A percentile compares a stretch with the other conserved stretches of the same genome.
Evolutionary conservation across 1,140 invertebrate genomes (phyloP).

Genomic region (Phenacoccus solenopsis): DNA sequence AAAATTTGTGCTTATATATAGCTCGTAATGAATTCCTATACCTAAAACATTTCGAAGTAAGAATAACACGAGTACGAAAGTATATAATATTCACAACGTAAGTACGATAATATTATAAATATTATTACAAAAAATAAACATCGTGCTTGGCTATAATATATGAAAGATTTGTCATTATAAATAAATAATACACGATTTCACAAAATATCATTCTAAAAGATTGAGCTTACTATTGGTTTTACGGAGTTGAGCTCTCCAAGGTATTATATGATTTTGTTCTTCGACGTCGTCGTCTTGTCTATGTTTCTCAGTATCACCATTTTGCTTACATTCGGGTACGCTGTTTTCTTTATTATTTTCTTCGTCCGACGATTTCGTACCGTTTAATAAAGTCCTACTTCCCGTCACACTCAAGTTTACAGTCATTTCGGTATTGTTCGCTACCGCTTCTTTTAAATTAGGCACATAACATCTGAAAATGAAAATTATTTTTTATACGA

Average conservation of each 20-base stretch:
- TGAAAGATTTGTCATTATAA: neutral
- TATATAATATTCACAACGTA: neutral
- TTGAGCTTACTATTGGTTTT: constrained; percentile 77
- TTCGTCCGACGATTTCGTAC: constrained; percentile 7
- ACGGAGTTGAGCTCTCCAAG: constrained; percentile 72
- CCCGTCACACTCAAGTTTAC: neutral
- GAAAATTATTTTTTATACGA: no score
- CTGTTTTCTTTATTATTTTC: constrained; percentile 33
- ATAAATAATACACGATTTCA: neutral
- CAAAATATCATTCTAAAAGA: constrained; percentile 43
- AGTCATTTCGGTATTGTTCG: neutral
- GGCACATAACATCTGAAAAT: neutral
- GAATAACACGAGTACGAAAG: neutral
- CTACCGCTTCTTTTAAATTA: neutral
- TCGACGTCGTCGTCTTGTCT: constrained; percentile 39
- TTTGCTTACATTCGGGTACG: constrained; percentile 22
- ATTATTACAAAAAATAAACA: constrained; percentile 4
- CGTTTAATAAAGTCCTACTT: neutral
- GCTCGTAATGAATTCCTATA: neutral
- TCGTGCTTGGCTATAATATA: neutral
- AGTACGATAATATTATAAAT: neutral
- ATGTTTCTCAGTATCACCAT: constrained; percentile 26
- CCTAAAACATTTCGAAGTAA: neutral
- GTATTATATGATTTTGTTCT: constrained; percentile 51
- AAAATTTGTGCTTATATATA: neutral